Conservation (phyloP, 2,888 invertebrate species). For the Coelogynopora nodosa region DNA sequence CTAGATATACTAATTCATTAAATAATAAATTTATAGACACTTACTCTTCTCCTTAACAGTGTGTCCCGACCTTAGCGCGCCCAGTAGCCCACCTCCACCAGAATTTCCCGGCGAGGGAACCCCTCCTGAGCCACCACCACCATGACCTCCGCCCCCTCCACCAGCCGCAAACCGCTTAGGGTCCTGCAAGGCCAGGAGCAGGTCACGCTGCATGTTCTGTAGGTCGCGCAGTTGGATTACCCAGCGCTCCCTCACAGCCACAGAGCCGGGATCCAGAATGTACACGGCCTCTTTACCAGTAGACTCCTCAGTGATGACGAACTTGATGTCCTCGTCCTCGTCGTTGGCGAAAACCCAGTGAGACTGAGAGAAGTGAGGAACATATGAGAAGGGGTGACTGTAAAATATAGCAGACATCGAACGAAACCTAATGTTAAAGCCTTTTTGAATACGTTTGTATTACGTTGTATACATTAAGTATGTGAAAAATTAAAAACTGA, state of each 20-base stretch:
- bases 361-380: background rate
- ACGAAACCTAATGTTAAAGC: no score
- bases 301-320: background rate
- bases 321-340: background rate
- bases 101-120: background rate
- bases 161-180: slow-evolving; percentile 39
- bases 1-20: no score
- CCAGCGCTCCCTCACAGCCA: slow-evolving; percentile 2
- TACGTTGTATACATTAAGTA: no score
- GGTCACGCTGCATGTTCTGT: slow-evolving; percentile 30
- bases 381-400: no score
- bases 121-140: background rate
- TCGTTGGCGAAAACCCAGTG: background rate
- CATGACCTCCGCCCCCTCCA: slow-evolving; percentile 16
- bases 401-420: no score
- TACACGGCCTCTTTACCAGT: background rate
- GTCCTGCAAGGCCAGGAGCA: slow-evolving; percentile 30
- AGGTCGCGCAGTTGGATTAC: slow-evolving; percentile 35
- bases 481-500: no score
- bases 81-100: background rate
- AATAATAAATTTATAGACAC: no score
- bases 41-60: background rate
- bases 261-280: background rate
- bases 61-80: background rate
- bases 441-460: no score